Base-by-base conservation (phyloP, 2,797 vertebrate species). In the Sciaenops ocellatus region DNA sequence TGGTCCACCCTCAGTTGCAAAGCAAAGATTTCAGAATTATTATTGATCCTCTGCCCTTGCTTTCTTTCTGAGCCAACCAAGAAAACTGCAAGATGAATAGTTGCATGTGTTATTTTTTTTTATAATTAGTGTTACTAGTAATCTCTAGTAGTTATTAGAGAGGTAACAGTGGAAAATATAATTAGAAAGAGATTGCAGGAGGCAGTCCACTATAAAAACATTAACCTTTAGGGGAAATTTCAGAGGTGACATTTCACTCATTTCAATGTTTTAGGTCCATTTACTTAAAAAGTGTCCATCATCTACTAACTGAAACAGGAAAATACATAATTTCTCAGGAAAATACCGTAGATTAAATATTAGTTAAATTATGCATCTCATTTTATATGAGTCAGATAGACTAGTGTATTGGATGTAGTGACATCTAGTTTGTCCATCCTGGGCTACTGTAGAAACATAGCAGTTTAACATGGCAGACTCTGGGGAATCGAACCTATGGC, bases 11-110 rank as follows among this genome's bases (percentile, higher is more conserved):
- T 73, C 47, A 55, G 54, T 78, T 84, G 76, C 79, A 74, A 51
- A 52, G 65, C 26, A 42, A 46, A 57, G 62, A 76, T 54, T 52
- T 78, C 56, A 57, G 26, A 65, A 54, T 72, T 81, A 69, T 52
- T 66, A 81, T 72, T 86, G 78, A 85, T 89, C 80, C 50, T 59
- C 72, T 38, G 61, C 75, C 67, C 80, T 80, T 12, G 46, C 54
- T 79, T 67, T 83, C n/a, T 86, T 59, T 55, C 22, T 38, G 24
- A 69, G 59, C 76, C 72, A 73, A 56, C 59, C 16, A 26, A 56
- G 18, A 61, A 71, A 56, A 15, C 24, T 56, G 50, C 22, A 66
- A 55, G 17, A 69, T 28, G n/a, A 66, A 52, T n/a, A 28, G 54
- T 63, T 73, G 15, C 51, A 56, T 59, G 34, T 72, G 13, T 48